These are phyloP conservation scores for Alectura lathami DNA, from an alignment of 2,113 vertebrate species.

Conservation along the genomic window DNA sequence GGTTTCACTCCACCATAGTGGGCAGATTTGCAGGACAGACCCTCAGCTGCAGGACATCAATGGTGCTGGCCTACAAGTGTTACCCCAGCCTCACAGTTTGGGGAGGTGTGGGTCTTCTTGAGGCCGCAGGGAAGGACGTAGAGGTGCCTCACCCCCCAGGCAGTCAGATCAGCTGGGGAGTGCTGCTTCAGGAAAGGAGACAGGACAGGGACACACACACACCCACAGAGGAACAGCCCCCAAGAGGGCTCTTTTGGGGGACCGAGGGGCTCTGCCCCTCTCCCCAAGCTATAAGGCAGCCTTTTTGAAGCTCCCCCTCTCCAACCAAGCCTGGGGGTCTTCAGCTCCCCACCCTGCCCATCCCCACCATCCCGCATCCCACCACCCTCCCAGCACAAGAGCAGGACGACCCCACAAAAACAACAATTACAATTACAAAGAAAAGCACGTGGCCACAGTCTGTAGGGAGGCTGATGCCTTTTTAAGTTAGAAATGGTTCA, in stretches of 20 bases:
- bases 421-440: not conserved
- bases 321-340: not conserved
- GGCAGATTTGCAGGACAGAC: not conserved
- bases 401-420: not conserved
- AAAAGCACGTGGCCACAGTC: not conserved
- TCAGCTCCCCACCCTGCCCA: not conserved
- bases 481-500: constrained; percentile 55
- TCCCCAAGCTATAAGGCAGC: not conserved
- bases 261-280: accelerated
- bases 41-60: accelerated
- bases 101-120: not conserved
- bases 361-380: not conserved
- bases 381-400: not conserved
- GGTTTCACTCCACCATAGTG: too few relatives aligned
- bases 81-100: not conserved
- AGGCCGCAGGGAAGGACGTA: not conserved
- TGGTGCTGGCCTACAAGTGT: not conserved
- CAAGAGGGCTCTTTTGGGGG: not conserved
- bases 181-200: not conserved
- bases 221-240: not conserved
- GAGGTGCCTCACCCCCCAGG: not conserved
- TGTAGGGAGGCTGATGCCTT: not conserved
- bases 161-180: not conserved
- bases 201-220: not conserved
- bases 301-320: not conserved